Percentiles rank a stretch among this genome's conserved stretches.
Evolutionary conservation across 2,888 invertebrate species (phyloP).

Genomic region (Scaptomyza tumidula): DNA sequence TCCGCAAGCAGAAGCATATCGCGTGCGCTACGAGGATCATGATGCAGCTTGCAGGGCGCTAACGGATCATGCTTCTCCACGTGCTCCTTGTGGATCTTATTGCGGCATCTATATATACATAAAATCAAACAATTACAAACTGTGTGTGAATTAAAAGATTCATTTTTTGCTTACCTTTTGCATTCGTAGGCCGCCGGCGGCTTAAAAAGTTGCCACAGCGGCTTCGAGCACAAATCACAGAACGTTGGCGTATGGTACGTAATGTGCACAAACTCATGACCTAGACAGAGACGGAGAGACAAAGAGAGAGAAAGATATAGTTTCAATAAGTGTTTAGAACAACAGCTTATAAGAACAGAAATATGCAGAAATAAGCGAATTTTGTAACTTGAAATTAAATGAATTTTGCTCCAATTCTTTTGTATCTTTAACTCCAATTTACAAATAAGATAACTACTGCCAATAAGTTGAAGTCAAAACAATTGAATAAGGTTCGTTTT

Average conservation of each 20-base stretch:
- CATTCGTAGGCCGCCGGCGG: conserved; percentile 99
- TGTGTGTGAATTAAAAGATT: neutral
- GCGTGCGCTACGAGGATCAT: conserved; percentile 96
- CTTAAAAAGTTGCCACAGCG: conserved; percentile 98
- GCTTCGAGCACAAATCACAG: conserved; percentile 98
- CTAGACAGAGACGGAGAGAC: conserved; percentile 80
- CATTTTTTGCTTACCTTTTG: conserved; percentile 87
- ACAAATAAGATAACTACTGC: neutral
- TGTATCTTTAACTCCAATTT: neutral
- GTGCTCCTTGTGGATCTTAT: conserved; percentile 99
- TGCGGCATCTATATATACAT: conserved; percentile 91
- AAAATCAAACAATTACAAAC: neutral
- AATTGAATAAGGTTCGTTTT: neutral
- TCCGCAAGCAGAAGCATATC: conserved; percentile 96
- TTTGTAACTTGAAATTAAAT: neutral
- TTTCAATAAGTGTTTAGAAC: neutral
- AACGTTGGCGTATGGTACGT: conserved; percentile 99
- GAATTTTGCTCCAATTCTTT: neutral
- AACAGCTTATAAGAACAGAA: neutral
- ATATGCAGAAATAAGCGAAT: neutral
- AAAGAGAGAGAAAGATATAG: neutral
- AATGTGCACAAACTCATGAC: conserved; percentile 98
- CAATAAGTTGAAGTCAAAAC: conserved; percentile 2
- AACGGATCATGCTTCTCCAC: conserved; percentile 92
- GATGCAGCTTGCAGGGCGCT: conserved; percentile 98